phyloP scores from a whole-genome alignment of 2,888 invertebrate species.

The Tenthredo distinguenda region DNA sequence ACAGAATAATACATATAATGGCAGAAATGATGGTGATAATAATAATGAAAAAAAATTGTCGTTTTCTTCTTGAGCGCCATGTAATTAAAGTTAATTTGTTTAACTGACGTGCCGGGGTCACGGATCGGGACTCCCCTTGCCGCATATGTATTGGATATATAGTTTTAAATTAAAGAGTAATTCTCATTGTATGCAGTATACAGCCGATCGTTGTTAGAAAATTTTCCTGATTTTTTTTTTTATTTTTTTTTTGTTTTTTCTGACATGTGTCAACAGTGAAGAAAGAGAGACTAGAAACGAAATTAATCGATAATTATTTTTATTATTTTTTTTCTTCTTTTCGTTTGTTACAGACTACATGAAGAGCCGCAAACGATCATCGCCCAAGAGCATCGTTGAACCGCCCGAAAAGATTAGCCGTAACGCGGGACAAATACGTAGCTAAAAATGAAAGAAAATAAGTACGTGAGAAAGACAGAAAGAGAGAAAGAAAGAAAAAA shows the following conservation, averaged over 20 bases:
- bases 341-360: conserved; percentile 83
- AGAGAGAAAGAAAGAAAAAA: background rate
- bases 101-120: background rate
- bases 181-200: background rate
- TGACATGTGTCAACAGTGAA: background rate
- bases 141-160: background rate
- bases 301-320: background rate
- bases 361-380: conserved; percentile 83
- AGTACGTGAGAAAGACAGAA: too few species aligned
- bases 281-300: too few species aligned
- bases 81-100: background rate
- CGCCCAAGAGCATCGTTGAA: conserved; percentile 77
- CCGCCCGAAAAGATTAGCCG: conserved; percentile 77
- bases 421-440: conserved; percentile 76
- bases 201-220: background rate
- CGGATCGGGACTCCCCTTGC: background rate
- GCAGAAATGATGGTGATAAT: background rate
- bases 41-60: background rate
- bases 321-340: conserved; percentile 64
- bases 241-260: background rate
- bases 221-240: background rate
- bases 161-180: background rate
- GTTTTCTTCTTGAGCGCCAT: background rate
- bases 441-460: conserved; percentile 65
- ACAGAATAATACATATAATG: background rate